phyloP scores from a whole-genome alignment of 2,113 vertebrate genomes.

The Dissostichus mawsoni region DNA sequence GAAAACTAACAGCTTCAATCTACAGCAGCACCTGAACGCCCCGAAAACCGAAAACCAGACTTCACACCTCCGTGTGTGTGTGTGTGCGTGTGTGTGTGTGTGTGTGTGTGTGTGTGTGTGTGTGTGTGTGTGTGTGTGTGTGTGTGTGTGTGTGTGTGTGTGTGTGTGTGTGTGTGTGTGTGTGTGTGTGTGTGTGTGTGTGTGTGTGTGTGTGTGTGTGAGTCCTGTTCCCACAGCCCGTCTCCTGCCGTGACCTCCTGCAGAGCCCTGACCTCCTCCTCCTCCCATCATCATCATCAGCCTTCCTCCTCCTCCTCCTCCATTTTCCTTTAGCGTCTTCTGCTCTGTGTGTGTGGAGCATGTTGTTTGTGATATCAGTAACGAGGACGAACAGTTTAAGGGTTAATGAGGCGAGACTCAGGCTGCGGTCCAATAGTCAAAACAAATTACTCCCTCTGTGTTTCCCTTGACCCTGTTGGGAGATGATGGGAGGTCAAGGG shows the following conservation, averaged over 20 bases:
- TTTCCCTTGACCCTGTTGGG: no score
- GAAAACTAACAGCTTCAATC: slow-evolving; percentile 34
- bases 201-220: slow-evolving; percentile 19
- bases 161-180: background rate
- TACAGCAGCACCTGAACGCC: slow-evolving; percentile 32
- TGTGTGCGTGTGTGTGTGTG: slow-evolving; percentile 21
- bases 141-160: slow-evolving; percentile 14
- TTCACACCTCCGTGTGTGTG: slow-evolving; percentile 29
- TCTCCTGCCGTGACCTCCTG: slow-evolving; percentile 39
- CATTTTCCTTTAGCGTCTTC: background rate
- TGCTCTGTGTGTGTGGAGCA: no score
- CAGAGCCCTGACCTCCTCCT: slow-evolving; percentile 36
- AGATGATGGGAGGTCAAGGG: no score
- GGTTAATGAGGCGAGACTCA: no score
- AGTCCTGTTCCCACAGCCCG: slow-evolving; percentile 13
- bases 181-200: background rate
- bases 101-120: background rate
- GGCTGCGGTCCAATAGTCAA: no score
- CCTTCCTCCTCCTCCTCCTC: background rate
- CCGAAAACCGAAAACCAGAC: background rate
- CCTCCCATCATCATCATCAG: slow-evolving; percentile 2
- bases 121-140: slow-evolving; percentile 19
- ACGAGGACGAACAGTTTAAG: no score
- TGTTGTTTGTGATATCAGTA: no score
- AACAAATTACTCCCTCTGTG: no score